A percentile compares a stretch with the other conserved stretches of the same genome.
These are phyloP conservation scores for Desmophyllum pertusum DNA, from an alignment of 92 coral and sea anemone species.

Conservation along the genomic window DNA sequence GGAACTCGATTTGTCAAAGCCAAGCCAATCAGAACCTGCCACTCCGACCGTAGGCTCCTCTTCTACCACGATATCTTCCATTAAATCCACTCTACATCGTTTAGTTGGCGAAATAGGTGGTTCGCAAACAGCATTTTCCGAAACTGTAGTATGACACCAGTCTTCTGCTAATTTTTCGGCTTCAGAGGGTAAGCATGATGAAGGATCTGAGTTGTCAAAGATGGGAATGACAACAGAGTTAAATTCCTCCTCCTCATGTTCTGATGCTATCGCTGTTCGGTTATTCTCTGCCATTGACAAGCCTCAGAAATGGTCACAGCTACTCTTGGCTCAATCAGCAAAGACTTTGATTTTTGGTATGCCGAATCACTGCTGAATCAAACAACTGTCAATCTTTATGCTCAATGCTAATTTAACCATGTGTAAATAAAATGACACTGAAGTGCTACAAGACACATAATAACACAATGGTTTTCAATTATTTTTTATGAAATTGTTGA, in stretches of 20 bases:
- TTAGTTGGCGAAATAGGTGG: background rate
- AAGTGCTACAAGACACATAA: too few species aligned
- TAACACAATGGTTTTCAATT: too few species aligned
- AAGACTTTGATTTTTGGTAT: too few species aligned
- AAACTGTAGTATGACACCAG: background rate
- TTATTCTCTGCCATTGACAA: background rate
- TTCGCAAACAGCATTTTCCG: background rate
- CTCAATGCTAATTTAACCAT: too few species aligned
- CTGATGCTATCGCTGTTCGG: too few species aligned
- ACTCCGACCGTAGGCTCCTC: slow-evolving; percentile 31
- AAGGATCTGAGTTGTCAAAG: background rate
- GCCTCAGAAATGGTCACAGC: background rate
- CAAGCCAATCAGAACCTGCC: slow-evolving; percentile 27
- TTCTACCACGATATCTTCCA: background rate
- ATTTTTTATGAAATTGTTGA: too few species aligned
- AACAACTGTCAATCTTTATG: too few species aligned
- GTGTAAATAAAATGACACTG: too few species aligned
- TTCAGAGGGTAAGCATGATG: background rate
- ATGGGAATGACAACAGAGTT: slow-evolving; percentile 9
- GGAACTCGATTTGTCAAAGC: slow-evolving; percentile 1
- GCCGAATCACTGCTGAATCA: too few species aligned
- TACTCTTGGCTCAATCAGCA: too few species aligned
- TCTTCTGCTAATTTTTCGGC: background rate
- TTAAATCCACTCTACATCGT: background rate
- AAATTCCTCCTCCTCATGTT: background rate